These are phyloP conservation scores for Piscicola geometra DNA, from an alignment of 2,888 invertebrate genomes.

Conservation along the genomic window DNA sequence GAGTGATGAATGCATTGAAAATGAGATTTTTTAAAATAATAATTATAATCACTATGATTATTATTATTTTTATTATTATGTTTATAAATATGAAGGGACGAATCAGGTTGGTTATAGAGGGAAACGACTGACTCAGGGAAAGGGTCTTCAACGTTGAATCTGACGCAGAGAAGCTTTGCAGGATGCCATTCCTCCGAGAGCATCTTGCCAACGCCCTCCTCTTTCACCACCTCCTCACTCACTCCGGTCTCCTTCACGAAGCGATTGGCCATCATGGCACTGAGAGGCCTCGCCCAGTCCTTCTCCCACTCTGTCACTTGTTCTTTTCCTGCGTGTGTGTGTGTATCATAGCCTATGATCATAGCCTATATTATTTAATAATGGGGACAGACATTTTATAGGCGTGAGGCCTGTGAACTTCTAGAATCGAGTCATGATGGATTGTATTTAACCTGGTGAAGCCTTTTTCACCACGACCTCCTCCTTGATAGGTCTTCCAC, in stretches of 20 bases:
- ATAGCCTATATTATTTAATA: background rate
- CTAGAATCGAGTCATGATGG: background rate
- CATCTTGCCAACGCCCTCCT: conserved; percentile 70
- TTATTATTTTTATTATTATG: background rate
- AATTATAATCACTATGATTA: background rate
- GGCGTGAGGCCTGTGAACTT: too few species aligned
- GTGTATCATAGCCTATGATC: background rate
- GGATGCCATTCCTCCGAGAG: conserved; percentile 79
- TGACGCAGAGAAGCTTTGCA: conserved; percentile 73
- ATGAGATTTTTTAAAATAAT: too few species aligned
- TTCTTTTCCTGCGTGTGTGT: conserved; percentile 60
- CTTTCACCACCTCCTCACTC: conserved; percentile 66
- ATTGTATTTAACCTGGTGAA: background rate
- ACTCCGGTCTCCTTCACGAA: conserved; percentile 48
- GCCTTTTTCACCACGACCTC: background rate
- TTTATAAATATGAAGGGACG: too few species aligned
- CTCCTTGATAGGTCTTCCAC: background rate
- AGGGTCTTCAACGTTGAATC: conserved; percentile 89
- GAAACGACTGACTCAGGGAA: conserved; percentile 59
- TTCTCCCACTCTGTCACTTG: conserved; percentile 78
- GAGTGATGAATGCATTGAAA: too few species aligned
- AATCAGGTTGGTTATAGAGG: too few species aligned
- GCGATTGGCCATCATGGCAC: conserved; percentile 14
- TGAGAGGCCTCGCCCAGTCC: conserved; percentile 64
- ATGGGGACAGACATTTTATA: background rate